Base-by-base conservation (phyloP, 2,888 invertebrate genomes). In the Yponomeuta cagnagella region DNA sequence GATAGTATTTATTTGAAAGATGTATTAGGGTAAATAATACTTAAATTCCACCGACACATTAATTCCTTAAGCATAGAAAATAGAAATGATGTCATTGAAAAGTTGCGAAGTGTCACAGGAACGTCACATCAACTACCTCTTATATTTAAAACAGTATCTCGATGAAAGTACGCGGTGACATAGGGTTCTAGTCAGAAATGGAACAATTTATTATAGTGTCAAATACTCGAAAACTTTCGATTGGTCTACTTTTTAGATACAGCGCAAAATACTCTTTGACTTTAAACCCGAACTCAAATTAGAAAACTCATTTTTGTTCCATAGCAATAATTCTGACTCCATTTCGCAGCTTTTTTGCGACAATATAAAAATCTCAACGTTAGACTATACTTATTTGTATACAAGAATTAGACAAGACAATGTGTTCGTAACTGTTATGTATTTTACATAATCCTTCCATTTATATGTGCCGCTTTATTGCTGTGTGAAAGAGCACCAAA, bases 21-120 rank as follows among this genome's bases (percentile, higher is more conserved):
- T 89, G 86, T 90, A 89, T 90, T 90, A 92, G 88, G 84, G 80
- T 91, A 90, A 92, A 90, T 89, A 82, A 86, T 89, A 88, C 88
- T 85, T 85, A 89, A 90, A 92, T 89, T 91, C 91, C 93, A 93
- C 93, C 93, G 93, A 93, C 92, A 92, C 90, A 89, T 89, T 91
- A 89, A 90, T 90, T 90, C 87, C 89, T 90, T 92, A 92, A 92
- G 92, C 82, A 85, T 92, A 91, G 91, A 90, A 90, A 90, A 89
- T 91, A 92, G 86, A 89, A 85, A 58, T 77, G 80, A 80, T 84
- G 89, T 89, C 89, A 81, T 82, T 80, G 84, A 87, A 90, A 90
- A 90, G 92, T 90, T 91, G 91, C 91, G 91, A 90, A 90, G 80
- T 83, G 79, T 80, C 78, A 78, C 80, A 81, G 79, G 76, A 80